phyloP scores from a whole-genome alignment of 2,888 invertebrate genomes.

The Andrena haemorrhoa region DNA sequence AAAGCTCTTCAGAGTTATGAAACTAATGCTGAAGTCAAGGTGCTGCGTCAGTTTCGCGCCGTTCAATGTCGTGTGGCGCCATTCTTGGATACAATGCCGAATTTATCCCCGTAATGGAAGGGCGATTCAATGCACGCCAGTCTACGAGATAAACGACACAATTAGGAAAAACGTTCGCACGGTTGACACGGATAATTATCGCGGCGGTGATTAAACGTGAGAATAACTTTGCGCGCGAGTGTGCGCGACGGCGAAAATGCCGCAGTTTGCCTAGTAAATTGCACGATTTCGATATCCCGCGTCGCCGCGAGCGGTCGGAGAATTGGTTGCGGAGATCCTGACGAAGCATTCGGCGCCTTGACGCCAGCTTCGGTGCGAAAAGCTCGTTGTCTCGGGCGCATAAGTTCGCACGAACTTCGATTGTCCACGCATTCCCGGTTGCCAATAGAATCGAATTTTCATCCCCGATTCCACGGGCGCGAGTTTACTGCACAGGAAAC shows the following conservation, averaged over 20 bases:
- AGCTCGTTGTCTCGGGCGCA: neutral
- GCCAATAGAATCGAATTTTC: neutral
- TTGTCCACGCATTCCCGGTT: neutral
- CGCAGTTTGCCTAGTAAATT: constrained; percentile 56
- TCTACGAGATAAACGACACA: constrained; percentile 40
- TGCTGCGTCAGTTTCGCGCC: constrained; percentile 1
- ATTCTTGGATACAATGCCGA: neutral
- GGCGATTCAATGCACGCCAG: constrained; percentile 23
- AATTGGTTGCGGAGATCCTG: constrained; percentile 50
- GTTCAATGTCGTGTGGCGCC: neutral
- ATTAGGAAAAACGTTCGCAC: constrained; percentile 54
- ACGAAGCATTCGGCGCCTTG: constrained; percentile 28
- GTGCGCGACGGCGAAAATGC: constrained; percentile 56
- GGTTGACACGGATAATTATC: constrained; percentile 58
- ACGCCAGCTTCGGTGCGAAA: neutral
- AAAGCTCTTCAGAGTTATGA: neutral
- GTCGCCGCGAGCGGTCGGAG: constrained; percentile 42
- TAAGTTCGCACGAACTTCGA: neutral
- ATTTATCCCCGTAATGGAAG: neutral
- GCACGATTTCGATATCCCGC: constrained; percentile 60
- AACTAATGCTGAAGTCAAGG: neutral
- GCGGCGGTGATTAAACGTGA: constrained; percentile 48
- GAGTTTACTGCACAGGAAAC: neutral
- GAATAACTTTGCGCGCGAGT: constrained; percentile 57
- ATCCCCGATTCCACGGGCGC: no score